Conservation (phyloP, 2,797 vertebrate species). For the Sebastes itinus region DNA sequence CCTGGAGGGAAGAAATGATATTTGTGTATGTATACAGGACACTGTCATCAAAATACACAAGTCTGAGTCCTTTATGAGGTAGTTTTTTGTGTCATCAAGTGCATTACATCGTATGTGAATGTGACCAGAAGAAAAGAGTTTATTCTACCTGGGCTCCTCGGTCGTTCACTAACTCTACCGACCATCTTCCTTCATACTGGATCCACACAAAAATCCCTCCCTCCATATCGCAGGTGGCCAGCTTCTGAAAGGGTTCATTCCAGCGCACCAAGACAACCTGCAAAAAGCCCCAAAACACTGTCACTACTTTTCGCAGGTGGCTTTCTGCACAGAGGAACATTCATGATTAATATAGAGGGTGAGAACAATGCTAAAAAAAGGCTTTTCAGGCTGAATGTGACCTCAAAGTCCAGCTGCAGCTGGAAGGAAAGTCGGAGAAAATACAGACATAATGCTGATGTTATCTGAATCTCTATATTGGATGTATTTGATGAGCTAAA, state of each 20-base stretch:
- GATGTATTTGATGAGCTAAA: neutral
- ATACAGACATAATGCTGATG: neutral
- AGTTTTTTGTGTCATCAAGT: neutral
- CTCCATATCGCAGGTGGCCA: conserved; percentile 98
- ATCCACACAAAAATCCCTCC: conserved; percentile 99
- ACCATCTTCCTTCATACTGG: conserved; percentile 98
- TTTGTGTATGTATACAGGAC: too few relatives aligned
- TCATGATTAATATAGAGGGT: conserved; percentile 28
- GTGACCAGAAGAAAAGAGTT: neutral
- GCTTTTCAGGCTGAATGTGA: neutral
- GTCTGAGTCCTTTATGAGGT: accelerated
- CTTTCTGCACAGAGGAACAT: conserved; percentile 7
- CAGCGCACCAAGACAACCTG: conserved; percentile 98
- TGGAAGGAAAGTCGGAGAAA: neutral
- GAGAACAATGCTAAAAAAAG: conserved; percentile 22
- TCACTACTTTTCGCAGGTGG: conserved; percentile 23
- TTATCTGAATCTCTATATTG: neutral
- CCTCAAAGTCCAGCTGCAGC: conserved; percentile 4
- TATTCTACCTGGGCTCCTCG: conserved; percentile 93
- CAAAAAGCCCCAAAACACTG: neutral
- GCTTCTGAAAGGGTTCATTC: conserved; percentile 99
- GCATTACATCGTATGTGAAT: neutral
- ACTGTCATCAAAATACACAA: neutral
- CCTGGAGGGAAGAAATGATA: conserved; percentile 73
- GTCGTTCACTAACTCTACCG: conserved; percentile 98